A percentile compares a stretch with the other conserved stretches of the same genome.
phyloP scores from a whole-genome alignment of 1,140 invertebrate species.

The Arion vulgaris region DNA sequence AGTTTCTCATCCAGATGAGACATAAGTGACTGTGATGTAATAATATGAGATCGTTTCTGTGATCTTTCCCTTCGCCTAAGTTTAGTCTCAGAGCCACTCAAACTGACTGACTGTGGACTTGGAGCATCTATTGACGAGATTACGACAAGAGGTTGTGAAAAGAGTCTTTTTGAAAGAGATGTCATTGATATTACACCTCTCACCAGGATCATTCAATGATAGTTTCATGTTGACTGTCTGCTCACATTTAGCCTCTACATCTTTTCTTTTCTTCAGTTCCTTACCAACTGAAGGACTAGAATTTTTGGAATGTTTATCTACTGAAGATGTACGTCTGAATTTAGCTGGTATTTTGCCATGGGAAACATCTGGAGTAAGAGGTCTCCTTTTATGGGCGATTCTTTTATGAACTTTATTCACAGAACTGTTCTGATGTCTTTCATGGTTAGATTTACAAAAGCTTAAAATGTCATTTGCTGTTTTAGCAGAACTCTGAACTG shows the following conservation, averaged over 20 bases:
- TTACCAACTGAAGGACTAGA: neutral
- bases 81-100: neutral
- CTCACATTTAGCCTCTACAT: neutral
- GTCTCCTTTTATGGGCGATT: neutral
- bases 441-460: neutral
- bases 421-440: too few species aligned
- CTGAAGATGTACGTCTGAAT: neutral
- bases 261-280: neutral
- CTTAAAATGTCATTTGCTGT: neutral
- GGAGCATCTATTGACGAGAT: neutral
- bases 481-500: neutral
- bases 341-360: neutral
- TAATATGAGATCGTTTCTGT: neutral
- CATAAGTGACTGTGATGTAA: neutral
- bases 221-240: neutral
- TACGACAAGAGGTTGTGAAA: neutral
- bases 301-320: neutral
- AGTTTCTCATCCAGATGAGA: neutral
- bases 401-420: slow-evolving; percentile 3
- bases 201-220: neutral
- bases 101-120: neutral
- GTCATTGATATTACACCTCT: neutral
- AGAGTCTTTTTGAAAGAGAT: slow-evolving; percentile 28
- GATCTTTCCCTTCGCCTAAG: neutral
- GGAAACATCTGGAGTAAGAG: neutral